A percentile compares a stretch with the other conserved stretches of the same genome.
Conservation (phyloP, 2,113 vertebrate genomes). For the Falco punctatus region DNA sequence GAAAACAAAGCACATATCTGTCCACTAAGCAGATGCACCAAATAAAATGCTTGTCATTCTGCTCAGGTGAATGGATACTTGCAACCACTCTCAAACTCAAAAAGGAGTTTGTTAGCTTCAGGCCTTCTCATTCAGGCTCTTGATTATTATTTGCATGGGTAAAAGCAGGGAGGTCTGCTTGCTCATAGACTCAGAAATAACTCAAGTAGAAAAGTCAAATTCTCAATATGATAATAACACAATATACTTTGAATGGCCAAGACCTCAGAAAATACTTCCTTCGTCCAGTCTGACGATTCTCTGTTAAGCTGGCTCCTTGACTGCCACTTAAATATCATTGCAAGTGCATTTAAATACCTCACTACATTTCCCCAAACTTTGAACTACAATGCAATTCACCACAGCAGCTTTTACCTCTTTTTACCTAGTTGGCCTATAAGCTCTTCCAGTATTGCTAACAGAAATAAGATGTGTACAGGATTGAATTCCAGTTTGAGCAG, state of each 20-base stretch:
- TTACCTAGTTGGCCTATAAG: background rate
- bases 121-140: background rate
- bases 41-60: background rate
- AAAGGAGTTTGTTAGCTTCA: background rate
- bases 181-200: background rate
- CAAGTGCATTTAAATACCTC: background rate
- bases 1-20: background rate
- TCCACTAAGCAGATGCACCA: background rate
- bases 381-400: background rate
- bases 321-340: background rate
- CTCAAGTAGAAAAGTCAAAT: background rate
- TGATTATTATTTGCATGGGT: background rate
- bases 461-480: background rate
- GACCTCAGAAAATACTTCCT: background rate
- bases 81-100: background rate
- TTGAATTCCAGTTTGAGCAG: background rate
- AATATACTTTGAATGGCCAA: background rate
- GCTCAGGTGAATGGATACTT: background rate
- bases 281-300: background rate
- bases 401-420: background rate
- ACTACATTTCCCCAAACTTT: background rate
- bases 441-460: background rate
- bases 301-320: background rate
- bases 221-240: background rate
- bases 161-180: background rate